Evolutionary conservation across 2,888 invertebrate species (phyloP).

Genomic region (Synergus umbraculus): DNA sequence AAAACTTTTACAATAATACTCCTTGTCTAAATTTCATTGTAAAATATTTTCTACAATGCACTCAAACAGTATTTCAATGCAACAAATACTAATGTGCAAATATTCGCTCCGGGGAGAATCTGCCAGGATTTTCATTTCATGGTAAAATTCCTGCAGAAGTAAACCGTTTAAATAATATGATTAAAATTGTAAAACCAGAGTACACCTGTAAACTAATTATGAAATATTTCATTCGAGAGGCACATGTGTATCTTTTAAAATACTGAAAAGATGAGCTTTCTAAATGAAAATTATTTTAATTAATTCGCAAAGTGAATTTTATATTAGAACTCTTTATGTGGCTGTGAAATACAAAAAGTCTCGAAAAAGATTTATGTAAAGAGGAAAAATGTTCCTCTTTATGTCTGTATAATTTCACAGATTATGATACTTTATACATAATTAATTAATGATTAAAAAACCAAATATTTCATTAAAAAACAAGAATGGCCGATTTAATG

Average conservation of each 20-base stretch:
- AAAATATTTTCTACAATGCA: neutral
- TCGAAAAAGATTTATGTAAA: neutral
- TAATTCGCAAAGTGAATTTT: neutral
- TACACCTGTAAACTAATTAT: neutral
- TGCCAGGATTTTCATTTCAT: neutral
- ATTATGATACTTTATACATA: neutral
- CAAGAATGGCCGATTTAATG: too few relatives aligned
- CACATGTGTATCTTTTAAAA: slow-evolving; percentile 6
- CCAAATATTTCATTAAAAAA: neutral
- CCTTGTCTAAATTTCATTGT: too few relatives aligned
- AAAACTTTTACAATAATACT: neutral
- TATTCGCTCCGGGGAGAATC: neutral
- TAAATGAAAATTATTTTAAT: slow-evolving; percentile 12
- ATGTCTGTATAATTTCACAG: neutral
- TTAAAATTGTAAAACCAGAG: neutral
- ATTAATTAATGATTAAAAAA: neutral
- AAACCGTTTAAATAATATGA: neutral
- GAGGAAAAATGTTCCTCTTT: neutral
- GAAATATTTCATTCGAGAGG: slow-evolving; percentile 10
- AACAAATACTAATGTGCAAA: neutral
- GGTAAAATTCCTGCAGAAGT: neutral
- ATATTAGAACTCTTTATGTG: neutral
- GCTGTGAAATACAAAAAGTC: neutral
- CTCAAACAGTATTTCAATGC: neutral
- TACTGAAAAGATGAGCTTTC: neutral